Conservation (phyloP, 2,888 invertebrate species). For the Drosophila cyrtoloma region DNA sequence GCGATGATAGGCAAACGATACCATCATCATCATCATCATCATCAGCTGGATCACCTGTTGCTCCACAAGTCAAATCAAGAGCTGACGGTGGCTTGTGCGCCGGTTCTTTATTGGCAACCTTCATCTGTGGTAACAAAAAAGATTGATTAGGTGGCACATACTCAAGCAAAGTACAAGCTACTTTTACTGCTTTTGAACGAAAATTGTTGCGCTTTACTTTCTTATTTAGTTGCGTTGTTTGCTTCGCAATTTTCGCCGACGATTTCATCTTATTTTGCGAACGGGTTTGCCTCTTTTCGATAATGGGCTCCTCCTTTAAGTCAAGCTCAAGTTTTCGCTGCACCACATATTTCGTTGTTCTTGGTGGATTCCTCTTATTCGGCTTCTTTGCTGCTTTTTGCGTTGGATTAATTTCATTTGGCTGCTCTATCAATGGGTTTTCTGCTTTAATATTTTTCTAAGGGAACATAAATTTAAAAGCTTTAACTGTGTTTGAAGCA, state of each 20-base stretch:
- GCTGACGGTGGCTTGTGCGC: constrained; percentile 12
- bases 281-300: neutral
- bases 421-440: neutral
- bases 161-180: constrained; percentile 31
- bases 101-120: neutral
- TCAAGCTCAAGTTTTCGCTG: neutral
- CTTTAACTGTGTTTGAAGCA: neutral
- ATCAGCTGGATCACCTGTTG: neutral
- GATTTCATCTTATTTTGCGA: neutral
- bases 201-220: neutral
- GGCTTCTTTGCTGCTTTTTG: neutral
- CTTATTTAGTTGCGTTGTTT: neutral
- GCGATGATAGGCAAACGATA: neutral
- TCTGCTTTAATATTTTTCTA: neutral
- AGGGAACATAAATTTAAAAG: neutral
- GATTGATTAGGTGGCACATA: constrained; percentile 38
- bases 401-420: neutral
- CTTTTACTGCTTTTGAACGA: constrained; percentile 24
- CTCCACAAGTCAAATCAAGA: constrained; percentile 22
- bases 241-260: neutral
- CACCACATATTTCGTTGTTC: no score
- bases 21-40: neutral
- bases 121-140: constrained; percentile 49
- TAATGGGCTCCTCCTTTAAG: neutral
- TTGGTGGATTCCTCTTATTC: neutral